Evolutionary conservation across 2,113 vertebrate genomes (phyloP), one percentile per base, ranked within the genome.

Genomic region (Erythrolamprus reginae): DNA sequence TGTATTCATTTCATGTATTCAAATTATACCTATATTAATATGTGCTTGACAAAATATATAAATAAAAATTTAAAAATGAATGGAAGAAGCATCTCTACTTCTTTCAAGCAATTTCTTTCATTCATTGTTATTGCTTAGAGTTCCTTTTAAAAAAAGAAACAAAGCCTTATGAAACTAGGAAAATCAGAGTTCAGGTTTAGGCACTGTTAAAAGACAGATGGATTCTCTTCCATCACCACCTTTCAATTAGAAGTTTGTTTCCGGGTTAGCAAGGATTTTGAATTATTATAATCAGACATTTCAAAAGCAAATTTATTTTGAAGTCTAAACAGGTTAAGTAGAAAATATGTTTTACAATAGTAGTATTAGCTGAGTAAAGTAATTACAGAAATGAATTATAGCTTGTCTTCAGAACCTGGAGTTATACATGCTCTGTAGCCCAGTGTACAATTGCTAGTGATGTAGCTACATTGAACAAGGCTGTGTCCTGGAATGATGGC

Each of bases 81-180:
- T 50, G 50, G 50, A 50, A 50, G 86, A 90, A 94, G 53, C 50
- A 38, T 92, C 91, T 94, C 55, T 51, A 93, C 92, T 94, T 93
- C 92, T 96, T 96, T 95, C 95, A 93, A 93, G 93, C 95, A 93
- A 65, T 84, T 70, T 90, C 90, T 95, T 96, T 96, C 95, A 96
- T 90, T 50, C 38, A 13, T 83, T 88, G 17, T n/a, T 61, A 91
- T 84, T 88, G 70, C 87, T 82, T n/a, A 82, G 8, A 47, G 89
- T 90, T 70, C 92, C 91, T 88, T 94, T 95, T 93, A 90, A 38
- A 28, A 93, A 92, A 94, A 95, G 95, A 93, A 92, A 92, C 51
- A 86, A 86, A 42, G 95, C 91, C 92, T 94, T 91, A 92, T 92
- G 92, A 93, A 94, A 94, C 93, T 93, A 93, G 86, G 82, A 52